Evolutionary conservation across 2,113 vertebrate species (phyloP).

Genomic region (Silurus meridionalis): DNA sequence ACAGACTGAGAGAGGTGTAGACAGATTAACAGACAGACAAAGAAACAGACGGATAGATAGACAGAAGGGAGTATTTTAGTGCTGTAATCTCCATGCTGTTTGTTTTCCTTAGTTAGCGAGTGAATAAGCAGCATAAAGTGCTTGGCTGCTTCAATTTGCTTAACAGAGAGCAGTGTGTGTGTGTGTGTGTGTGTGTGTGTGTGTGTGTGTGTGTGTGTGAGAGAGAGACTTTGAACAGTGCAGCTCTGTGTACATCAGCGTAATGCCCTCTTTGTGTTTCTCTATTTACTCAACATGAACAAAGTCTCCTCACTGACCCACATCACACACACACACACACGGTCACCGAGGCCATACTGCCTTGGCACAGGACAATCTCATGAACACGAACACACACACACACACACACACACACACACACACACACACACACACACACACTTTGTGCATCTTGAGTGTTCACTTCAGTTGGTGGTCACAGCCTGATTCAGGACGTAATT

Average conservation of each 20-base stretch:
- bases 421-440: neutral
- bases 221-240: conserved; percentile 14
- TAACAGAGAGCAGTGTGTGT: conserved; percentile 4
- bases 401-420: neutral
- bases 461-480: conserved; percentile 35
- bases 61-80: neutral
- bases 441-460: conserved; percentile 9
- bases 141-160: conserved; percentile 1
- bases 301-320: conserved; percentile 30
- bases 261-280: conserved; percentile 48
- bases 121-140: conserved; percentile 1
- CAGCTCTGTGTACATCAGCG: neutral
- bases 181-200: conserved; percentile 15
- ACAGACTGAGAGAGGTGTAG: too few relatives aligned
- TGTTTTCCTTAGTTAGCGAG: neutral
- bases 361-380: conserved; percentile 1
- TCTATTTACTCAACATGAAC: conserved; percentile 41
- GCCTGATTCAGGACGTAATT: conserved; percentile 45
- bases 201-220: neutral
- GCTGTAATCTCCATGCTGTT: neutral
- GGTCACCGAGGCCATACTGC: neutral
- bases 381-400: neutral
- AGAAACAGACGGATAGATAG: neutral
- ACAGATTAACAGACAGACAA: too few relatives aligned
- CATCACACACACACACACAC: neutral